A percentile compares a stretch with the other conserved stretches of the same genome.
Evolutionary conservation across 2,888 invertebrate genomes (phyloP).

Genomic region (Linyphia triangularis): DNA sequence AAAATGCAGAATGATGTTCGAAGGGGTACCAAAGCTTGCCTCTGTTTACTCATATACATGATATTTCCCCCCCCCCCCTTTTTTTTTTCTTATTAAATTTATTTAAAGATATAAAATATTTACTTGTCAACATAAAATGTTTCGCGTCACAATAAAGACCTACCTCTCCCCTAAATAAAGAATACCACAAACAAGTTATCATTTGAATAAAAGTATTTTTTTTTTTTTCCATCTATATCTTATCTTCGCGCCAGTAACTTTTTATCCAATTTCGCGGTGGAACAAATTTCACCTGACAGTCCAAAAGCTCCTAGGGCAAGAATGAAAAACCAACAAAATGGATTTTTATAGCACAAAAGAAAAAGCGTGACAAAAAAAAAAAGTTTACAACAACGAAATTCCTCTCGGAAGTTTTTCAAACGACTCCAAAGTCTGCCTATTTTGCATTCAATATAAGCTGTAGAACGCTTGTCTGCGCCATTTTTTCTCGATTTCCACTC

Average conservation of each 20-base stretch:
- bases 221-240: background rate
- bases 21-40: too few species aligned
- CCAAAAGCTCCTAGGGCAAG: background rate
- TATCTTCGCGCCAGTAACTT: background rate
- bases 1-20: too few species aligned
- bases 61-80: too few species aligned
- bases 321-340: conserved; percentile 11
- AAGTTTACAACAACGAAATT: background rate
- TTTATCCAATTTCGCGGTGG: background rate
- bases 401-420: background rate
- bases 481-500: background rate
- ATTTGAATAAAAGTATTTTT: background rate
- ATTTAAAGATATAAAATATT: too few species aligned
- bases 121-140: too few species aligned
- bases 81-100: too few species aligned
- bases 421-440: conserved; percentile 20
- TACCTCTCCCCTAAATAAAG: too few species aligned
- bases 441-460: conserved; percentile 46
- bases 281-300: conserved; percentile 11
- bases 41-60: too few species aligned
- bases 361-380: conserved; percentile 16
- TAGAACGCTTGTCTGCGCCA: conserved; percentile 5
- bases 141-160: too few species aligned
- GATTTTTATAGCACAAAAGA: background rate
- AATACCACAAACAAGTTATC: background rate